Base-by-base conservation (phyloP, 2,113 vertebrate genomes). In the Ophiodon elongatus region DNA sequence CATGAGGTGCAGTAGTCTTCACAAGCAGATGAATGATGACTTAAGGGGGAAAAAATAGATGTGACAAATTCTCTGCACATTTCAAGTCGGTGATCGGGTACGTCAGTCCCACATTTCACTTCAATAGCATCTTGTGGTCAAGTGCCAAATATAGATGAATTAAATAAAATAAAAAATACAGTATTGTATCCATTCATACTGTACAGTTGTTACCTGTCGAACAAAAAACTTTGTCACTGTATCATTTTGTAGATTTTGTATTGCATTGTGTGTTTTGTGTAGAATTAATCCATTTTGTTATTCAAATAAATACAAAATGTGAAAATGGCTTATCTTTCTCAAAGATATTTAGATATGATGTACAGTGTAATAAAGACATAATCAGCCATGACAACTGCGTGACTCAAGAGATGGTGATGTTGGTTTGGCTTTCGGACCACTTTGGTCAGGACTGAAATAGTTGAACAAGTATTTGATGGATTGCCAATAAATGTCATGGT, bases 231-330 rank as follows among this genome's bases (percentile, higher is more conserved):
- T 88, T 90, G 87, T 91, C 85, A 86, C 83, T 86, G 85, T 94
- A 90, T 93, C 80, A 92, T 95, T 94, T 94, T 95, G 93, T 94
- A 95, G 94, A 92, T 96, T 96, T 95, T 95, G 89, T 95, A 95
- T 95, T 88, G 82, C 90, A 90, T 86, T 80, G 84, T 92, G 89
- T 95, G 91, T 94, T 91, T 65, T 91, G 78, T 90, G 92, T 95
- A 94, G 95, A 63, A 88, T 91, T n/a, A n/a, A 76, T 92, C 88
- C 89, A 89, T 91, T 94, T 95, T 93, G 93, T 92, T 91, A 89
- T 92, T 89, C 19, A 85, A 95, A 94, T 93, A 91, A 94, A 93
- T 43, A 78, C 90, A 90, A 92, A 90, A 80, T 88, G 85, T 88
- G 10, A 33, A 81, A 80, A 31, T 47, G 15, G 6, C 1, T 60